Conservation (phyloP, 2,888 invertebrate genomes). For the Trichogramma evanescens region DNA sequence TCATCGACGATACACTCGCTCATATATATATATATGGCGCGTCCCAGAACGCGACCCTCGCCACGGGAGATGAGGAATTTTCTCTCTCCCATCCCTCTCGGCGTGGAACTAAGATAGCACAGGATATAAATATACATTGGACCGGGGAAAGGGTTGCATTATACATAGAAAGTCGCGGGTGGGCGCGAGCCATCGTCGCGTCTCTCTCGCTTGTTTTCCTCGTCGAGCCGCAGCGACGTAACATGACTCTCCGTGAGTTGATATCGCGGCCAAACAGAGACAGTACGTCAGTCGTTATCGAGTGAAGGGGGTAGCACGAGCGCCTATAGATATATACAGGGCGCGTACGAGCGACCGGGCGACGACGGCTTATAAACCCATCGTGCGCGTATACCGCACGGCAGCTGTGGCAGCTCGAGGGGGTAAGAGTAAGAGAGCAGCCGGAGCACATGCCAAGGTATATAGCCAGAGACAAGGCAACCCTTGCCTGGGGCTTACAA, state of each 20-base stretch:
- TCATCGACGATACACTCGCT: too few species aligned
- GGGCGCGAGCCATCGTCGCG: slow-evolving; percentile 15
- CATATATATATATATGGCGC: slow-evolving; percentile 2
- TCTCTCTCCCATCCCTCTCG: background rate
- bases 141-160: slow-evolving; percentile 8
- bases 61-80: slow-evolving; percentile 5
- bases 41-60: background rate
- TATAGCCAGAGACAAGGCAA: slow-evolving; percentile 31
- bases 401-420: background rate
- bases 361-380: slow-evolving; percentile 1
- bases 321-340: background rate
- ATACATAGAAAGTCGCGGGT: slow-evolving; percentile 15
- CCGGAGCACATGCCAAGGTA: slow-evolving; percentile 20
- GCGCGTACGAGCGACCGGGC: background rate
- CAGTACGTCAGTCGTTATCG: slow-evolving; percentile 8
- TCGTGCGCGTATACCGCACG: background rate
- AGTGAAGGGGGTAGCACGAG: slow-evolving; percentile 10
- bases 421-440: slow-evolving; percentile 4
- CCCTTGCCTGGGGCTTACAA: slow-evolving; percentile 40
- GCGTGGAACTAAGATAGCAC: too few species aligned
- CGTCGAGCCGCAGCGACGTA: slow-evolving; percentile 30
- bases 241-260: slow-evolving; percentile 25
- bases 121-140: too few species aligned
- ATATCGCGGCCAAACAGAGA: slow-evolving; percentile 8
- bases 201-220: background rate